phyloP scores from a whole-genome alignment of 2,113 vertebrate genomes.

The Hyperopisus bebe region DNA sequence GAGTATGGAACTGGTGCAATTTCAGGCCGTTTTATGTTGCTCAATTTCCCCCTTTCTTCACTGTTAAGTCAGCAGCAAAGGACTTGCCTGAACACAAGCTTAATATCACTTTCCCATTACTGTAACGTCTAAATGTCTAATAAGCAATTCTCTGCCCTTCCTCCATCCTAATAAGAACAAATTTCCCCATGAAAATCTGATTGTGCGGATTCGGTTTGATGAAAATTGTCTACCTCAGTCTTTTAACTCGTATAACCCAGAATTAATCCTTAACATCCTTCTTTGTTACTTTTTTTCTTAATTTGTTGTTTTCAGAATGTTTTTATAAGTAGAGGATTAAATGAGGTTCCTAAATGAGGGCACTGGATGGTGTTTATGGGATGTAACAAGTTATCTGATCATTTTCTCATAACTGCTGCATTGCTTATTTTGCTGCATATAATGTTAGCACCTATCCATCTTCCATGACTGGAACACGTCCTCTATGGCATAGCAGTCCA shows the following conservation, averaged over 20 bases:
- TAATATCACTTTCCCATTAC: not conserved
- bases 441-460: not conserved
- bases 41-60: slow-evolving; percentile 8
- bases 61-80: not conserved
- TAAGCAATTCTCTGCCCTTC: not conserved
- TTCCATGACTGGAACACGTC: not conserved
- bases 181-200: not conserved
- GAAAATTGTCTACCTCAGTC: not conserved
- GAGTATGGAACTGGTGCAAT: not conserved
- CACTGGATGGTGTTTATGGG: not conserved
- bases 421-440: not conserved
- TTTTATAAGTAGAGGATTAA: not conserved
- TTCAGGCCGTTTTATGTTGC: not conserved
- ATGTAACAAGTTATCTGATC: not conserved
- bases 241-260: not conserved
- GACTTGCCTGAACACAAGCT: not conserved
- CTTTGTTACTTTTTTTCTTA: not conserved
- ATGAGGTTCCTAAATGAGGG: not conserved
- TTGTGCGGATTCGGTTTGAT: not conserved
- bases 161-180: not conserved
- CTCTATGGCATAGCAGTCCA: not conserved
- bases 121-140: not conserved
- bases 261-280: not conserved
- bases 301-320: not conserved
- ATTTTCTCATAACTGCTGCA: not conserved